Conservation (phyloP, 2,113 vertebrate species). For the Brachionichthys hirsutus region DNA sequence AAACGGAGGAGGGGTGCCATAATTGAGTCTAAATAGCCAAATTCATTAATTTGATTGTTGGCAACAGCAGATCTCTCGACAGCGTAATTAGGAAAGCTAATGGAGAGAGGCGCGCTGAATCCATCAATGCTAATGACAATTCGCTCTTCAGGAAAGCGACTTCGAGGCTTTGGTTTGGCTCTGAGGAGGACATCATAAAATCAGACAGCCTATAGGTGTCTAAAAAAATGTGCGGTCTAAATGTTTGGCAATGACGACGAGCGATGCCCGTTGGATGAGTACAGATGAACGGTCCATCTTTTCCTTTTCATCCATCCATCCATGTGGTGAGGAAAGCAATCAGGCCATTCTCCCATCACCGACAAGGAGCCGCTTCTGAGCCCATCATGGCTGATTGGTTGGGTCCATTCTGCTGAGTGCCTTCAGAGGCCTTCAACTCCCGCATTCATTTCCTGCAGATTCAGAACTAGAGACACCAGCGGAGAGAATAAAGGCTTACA, state of each 20-base stretch:
- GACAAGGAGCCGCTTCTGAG: slow-evolving; percentile 56
- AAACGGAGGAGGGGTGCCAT: slow-evolving; percentile 35
- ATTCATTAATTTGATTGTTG: slow-evolving; percentile 79
- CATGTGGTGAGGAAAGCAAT: slow-evolving; percentile 56
- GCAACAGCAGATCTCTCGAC: slow-evolving; percentile 70
- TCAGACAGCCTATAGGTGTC: slow-evolving; percentile 43
- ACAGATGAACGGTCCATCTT: slow-evolving; percentile 50
- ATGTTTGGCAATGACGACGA: slow-evolving; percentile 42
- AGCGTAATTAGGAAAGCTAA: slow-evolving; percentile 77
- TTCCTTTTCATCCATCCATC: slow-evolving; percentile 43
- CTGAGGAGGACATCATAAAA: slow-evolving; percentile 45
- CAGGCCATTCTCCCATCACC: slow-evolving; percentile 33
- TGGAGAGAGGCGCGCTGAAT: slow-evolving; percentile 69
- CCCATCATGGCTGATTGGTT: slow-evolving; percentile 50
- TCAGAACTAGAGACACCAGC: slow-evolving; percentile 29
- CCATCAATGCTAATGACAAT: slow-evolving; percentile 81
- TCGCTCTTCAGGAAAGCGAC: slow-evolving; percentile 62
- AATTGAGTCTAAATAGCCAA: slow-evolving; percentile 73
- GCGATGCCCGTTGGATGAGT: slow-evolving; percentile 26
- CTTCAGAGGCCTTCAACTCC: slow-evolving; percentile 17
- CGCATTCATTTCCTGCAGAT: slow-evolving; percentile 32
- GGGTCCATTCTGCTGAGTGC: slow-evolving; percentile 39
- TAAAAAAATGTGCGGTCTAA: slow-evolving; percentile 61
- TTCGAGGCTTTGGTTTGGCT: slow-evolving; percentile 53
- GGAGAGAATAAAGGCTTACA: background rate